phyloP scores from a whole-genome alignment of 2,797 vertebrate species.

The Acomys russatus region DNA sequence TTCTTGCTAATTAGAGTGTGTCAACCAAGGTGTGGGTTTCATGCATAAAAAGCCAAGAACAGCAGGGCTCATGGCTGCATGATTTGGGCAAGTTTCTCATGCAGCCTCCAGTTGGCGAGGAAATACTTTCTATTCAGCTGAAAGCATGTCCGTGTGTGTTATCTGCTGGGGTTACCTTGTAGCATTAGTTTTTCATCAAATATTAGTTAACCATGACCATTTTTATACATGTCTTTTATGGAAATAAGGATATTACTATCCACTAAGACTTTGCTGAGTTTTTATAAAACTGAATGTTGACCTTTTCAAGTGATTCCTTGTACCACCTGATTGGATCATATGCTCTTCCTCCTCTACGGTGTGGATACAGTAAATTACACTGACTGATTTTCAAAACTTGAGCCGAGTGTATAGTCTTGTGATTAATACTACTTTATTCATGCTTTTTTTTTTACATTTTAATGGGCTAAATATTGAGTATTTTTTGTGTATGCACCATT shows the following conservation, averaged over 20 bases:
- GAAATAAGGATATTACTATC: neutral
- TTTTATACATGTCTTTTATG: neutral
- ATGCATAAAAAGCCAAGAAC: neutral
- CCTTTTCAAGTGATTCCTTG: neutral
- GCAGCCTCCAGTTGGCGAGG: neutral
- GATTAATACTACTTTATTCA: neutral
- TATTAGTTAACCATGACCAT: neutral
- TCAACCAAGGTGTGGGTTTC: neutral
- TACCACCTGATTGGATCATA: neutral
- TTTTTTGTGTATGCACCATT: neutral
- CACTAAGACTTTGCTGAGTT: neutral
- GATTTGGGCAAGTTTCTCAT: neutral
- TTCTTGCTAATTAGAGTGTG: neutral
- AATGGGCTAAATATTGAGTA: neutral
- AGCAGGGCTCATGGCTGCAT: neutral
- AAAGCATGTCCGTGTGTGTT: neutral
- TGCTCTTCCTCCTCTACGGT: neutral
- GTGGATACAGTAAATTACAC: neutral
- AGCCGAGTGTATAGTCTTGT: conserved; percentile 14
- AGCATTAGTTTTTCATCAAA: neutral
- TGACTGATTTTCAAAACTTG: conserved; percentile 39
- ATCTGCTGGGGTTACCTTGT: neutral
- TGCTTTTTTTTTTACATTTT: neutral
- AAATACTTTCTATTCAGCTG: neutral
- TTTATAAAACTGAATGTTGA: conserved; percentile 37